Base-by-base conservation (phyloP, 2,113 vertebrate species). In the Struthidea cinerea region DNA sequence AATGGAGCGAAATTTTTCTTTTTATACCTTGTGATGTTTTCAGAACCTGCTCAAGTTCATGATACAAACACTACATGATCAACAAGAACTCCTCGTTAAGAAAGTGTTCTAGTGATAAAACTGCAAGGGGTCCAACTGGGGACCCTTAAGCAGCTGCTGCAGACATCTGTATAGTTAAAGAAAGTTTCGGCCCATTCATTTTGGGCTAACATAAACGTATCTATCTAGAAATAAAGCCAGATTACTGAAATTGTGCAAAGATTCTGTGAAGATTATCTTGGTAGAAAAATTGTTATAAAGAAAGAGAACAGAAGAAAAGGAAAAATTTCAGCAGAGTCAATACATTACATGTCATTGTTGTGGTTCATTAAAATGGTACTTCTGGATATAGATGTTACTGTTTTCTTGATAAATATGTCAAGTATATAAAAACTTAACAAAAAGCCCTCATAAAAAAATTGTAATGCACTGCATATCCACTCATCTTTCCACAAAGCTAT, bases 311-410 rank as follows among this genome's bases (percentile, higher is more conserved):
- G 28, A 70, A 74, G 37, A 46, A 59, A 73, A 37, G 3, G 6
- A 18, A 50, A 56, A 69, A 41, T 1, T 17, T 74, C 35, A 77
- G 3, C 16, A 44, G 41, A 82, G n/a, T 57, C 30, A 61, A 69
- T 65, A n/a, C 3, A 28, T 33, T 69, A 16, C 19, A 32, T 0
- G 4, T 33, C 9, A 13, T 22, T 60, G 10, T 7, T 37, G 17
- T 49, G 14, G 30, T 42, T 89, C 42, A 55, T 90, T 84, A 61
- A 73, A 69, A 77, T 16, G 4, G 8, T 73, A 64, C 26, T 89
- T 74, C 65, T 11, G 11, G 15, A 73, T 63, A 47, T 12, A 50
- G 23, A 50, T 0, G 0, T 42, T 74, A 50, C 5, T 39, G 11
- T 67, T 93, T 74, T 42, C 42, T 50, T 78, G 33, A 74, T 61